Conservation (phyloP, 2,888 invertebrate genomes). For the Agriopis aurantiaria region DNA sequence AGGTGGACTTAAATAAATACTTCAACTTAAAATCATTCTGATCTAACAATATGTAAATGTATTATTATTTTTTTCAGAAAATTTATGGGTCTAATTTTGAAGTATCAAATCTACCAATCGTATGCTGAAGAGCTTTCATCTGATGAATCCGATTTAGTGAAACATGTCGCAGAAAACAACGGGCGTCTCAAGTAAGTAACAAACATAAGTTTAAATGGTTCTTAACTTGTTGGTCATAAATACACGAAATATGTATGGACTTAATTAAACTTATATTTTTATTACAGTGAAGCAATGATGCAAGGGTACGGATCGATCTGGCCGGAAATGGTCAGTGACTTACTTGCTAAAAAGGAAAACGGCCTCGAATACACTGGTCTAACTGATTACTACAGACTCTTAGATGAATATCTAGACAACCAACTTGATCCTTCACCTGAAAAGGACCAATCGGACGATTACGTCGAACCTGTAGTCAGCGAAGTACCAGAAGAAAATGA, state of each 20-base stretch:
- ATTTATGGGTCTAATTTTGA: slow-evolving; percentile 85
- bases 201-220: neutral
- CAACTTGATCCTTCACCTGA: slow-evolving; percentile 73
- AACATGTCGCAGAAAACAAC: slow-evolving; percentile 73
- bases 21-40: neutral
- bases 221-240: no score
- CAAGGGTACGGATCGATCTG: slow-evolving; percentile 78
- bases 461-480: slow-evolving; percentile 64
- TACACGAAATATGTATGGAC: no score
- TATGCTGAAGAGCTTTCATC: slow-evolving; percentile 79
- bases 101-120: slow-evolving; percentile 86
- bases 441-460: slow-evolving; percentile 64
- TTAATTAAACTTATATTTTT: neutral
- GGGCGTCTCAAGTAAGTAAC: slow-evolving; percentile 73
- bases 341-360: slow-evolving; percentile 78
- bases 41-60: neutral
- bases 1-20: no score
- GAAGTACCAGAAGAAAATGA: slow-evolving; percentile 66
- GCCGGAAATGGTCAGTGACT: slow-evolving; percentile 80
- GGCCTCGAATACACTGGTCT: slow-evolving; percentile 81
- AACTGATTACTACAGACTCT: slow-evolving; percentile 84
- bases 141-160: slow-evolving; percentile 76
- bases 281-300: slow-evolving; percentile 76
- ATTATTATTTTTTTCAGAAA: slow-evolving; percentile 66
- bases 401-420: slow-evolving; percentile 84